Evolutionary conservation across 2,888 invertebrate species (phyloP), one percentile per base, ranked within the genome.

Genomic region (Yponomeuta evonymella): DNA sequence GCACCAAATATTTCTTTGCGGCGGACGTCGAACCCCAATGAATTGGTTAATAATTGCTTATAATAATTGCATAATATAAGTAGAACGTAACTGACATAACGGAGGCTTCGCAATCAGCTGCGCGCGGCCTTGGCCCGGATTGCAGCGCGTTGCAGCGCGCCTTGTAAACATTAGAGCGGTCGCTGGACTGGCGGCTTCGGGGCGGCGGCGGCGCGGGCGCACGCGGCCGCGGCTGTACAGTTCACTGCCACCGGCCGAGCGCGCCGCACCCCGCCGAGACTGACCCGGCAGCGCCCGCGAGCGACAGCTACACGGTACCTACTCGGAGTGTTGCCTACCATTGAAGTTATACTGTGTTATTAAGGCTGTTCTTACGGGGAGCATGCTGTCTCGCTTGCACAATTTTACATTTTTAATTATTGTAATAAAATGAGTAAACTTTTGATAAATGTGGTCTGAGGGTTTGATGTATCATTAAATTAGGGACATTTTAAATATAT

Each of bases 11-110:
- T 8, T 5, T 71, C 64, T 71, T 48, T 68, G 65, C 70, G 71
- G 79, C 78, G 87, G 85, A 84, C 85, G 84, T 86, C 88, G 85
- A 89, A 88, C 87, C 89, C 86, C 86, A 88, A 86, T 83, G 81
- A 84, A 86, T 87, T 81, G 81, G 83, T 79, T 82, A 82, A 80
- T 81, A 81, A 86, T 87, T 81, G 81, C 82, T 79, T 82, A 83
- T 80, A 81, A 81, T 91, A 81, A 81, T 91, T 91, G 90, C 91
- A 89, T 89, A 91, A 70, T 63, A 33, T 36, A 63, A 92, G 88
- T 90, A 85, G 91, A 89, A 90, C 90, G 87, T 86, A 79, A 81
- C 90, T 91, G 91, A 91, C 91, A 90, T 91, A 91, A 91, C 90
- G 83, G 84, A 82, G 81, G 81, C 88, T 88, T 87, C 87, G 90